These are phyloP conservation scores for Lasioglossum leucozonium DNA, from an alignment of 2,888 invertebrate species.

Conservation along the genomic window DNA sequence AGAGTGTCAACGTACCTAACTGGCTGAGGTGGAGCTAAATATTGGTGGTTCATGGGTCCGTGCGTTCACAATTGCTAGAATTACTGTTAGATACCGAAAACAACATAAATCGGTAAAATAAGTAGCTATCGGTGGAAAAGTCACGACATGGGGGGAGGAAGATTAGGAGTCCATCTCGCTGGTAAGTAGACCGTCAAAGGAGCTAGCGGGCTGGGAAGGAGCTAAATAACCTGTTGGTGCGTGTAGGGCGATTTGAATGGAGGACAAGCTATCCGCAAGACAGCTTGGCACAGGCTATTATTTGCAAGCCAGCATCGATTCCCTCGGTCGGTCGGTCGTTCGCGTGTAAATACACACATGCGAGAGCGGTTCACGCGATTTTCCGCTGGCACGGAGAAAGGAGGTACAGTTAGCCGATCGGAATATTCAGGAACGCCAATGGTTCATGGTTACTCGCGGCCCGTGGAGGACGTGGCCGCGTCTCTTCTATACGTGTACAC, in stretches of 20 bases:
- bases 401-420: constrained; percentile 55
- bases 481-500: neutral
- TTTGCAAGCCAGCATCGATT: neutral
- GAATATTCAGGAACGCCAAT: constrained; percentile 47
- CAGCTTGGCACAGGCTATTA: neutral
- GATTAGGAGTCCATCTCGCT: neutral
- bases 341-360: neutral
- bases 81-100: no score
- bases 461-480: constrained; percentile 1
- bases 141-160: neutral
- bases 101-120: neutral
- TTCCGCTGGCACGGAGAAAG: constrained; percentile 30
- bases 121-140: neutral
- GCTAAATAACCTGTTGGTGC: neutral
- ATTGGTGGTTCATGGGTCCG: neutral
- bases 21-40: neutral
- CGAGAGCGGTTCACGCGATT: constrained; percentile 8
- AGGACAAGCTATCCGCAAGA: neutral
- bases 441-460: constrained; percentile 16
- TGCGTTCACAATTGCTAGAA: neutral
- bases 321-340: neutral
- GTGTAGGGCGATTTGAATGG: constrained; percentile 9
- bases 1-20: no score
- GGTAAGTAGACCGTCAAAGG: neutral
- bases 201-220: neutral